Conservation (phyloP, 2,797 vertebrate genomes). For the Halcyon smyrnensis region DNA sequence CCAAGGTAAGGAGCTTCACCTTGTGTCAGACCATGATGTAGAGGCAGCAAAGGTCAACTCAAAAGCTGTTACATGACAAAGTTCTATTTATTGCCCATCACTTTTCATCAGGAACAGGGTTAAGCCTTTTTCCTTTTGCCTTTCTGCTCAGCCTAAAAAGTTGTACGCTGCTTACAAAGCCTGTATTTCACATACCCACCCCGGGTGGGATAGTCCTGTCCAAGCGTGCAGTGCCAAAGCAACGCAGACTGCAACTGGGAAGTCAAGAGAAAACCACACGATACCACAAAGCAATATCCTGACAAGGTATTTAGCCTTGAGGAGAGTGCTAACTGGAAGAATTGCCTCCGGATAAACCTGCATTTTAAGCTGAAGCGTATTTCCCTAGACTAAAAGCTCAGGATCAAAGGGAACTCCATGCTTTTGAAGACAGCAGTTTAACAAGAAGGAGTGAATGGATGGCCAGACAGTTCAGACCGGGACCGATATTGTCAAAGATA, state of each 20-base stretch:
- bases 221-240: neutral
- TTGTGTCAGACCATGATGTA: neutral
- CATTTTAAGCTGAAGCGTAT: neutral
- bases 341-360: neutral
- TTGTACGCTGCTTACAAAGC: neutral
- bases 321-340: neutral
- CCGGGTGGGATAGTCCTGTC: neutral
- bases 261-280: neutral
- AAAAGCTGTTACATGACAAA: neutral
- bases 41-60: neutral
- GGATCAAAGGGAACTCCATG: neutral
- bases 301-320: neutral
- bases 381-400: neutral
- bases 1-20: neutral
- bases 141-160: neutral
- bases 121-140: neutral
- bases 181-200: neutral
- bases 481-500: neutral
- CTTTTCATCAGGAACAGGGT: neutral
- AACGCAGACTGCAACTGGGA: neutral
- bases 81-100: fast-evolving
- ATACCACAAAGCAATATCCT: neutral
- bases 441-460: neutral
- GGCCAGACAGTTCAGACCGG: neutral
- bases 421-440: neutral